Conservation (phyloP, 2,888 invertebrate species). For the Junonia oenone region DNA sequence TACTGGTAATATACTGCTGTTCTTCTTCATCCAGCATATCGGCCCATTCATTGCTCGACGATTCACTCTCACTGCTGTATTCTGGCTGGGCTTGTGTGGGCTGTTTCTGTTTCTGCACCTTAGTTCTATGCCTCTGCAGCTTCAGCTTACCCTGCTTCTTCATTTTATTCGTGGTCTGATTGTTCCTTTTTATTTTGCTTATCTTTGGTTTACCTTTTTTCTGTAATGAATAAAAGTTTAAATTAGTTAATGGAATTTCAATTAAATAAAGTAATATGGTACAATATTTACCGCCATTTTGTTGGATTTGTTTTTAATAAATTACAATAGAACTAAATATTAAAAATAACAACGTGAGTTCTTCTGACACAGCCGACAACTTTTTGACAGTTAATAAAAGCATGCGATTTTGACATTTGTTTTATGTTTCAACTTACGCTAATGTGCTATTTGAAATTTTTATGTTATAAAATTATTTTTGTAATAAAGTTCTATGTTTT, state of each 20-base stretch:
- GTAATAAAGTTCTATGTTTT: too few species aligned
- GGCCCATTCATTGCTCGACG: constrained; percentile 75
- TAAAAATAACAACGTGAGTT: constrained; percentile 41
- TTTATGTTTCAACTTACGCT: neutral
- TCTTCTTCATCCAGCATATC: constrained; percentile 81
- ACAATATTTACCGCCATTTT: constrained; percentile 58
- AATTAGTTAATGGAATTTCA: neutral
- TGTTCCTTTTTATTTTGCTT: constrained; percentile 77
- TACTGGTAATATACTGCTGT: constrained; percentile 68
- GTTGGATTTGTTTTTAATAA: constrained; percentile 1
- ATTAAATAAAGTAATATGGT: neutral
- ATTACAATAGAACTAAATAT: constrained; percentile 4
- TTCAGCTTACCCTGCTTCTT: constrained; percentile 75
- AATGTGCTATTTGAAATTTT: neutral
- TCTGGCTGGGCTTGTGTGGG: constrained; percentile 47
- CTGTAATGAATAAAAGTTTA: constrained; percentile 40
- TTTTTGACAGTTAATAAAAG: neutral
- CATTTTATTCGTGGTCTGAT: constrained; percentile 79
- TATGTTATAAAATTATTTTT: neutral
- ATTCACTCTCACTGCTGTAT: constrained; percentile 68
- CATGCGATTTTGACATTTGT: neutral
- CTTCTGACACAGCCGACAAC: constrained; percentile 1
- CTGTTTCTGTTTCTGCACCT: constrained; percentile 56
- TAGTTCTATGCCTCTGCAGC: constrained; percentile 62
- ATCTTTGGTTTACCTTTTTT: constrained; percentile 76